A percentile compares a stretch with the other conserved stretches of the same genome.
Conservation (phyloP, 2,113 vertebrate species). For the Tragulus kanchil region DNA sequence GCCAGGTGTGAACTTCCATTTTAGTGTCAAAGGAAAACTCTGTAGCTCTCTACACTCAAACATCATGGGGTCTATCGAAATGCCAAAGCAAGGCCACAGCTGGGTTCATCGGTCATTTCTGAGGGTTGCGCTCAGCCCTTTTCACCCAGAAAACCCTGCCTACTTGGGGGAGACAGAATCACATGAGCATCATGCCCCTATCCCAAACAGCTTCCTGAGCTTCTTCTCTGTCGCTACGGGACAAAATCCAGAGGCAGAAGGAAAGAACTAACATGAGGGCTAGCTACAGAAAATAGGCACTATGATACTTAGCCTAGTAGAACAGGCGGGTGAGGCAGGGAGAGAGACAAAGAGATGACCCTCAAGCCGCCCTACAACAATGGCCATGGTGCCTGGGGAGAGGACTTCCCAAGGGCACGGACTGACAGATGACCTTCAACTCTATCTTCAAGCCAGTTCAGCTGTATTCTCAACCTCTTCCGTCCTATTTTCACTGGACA, state of each 20-base stretch:
- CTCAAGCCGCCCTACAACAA: neutral
- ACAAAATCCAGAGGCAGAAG: neutral
- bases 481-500: neutral
- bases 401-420: neutral
- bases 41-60: neutral
- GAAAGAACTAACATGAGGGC: neutral
- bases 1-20: neutral
- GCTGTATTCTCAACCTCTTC: neutral
- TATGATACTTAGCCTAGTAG: too few species aligned
- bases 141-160: neutral
- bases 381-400: neutral
- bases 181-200: neutral
- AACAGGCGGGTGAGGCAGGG: too few species aligned
- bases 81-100: neutral
- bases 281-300: neutral
- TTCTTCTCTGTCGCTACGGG: neutral
- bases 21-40: neutral
- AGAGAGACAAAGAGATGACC: neutral
- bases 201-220: neutral
- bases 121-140: neutral
- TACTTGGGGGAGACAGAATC: accelerated
- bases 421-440: neutral
- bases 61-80: neutral
- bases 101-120: neutral
- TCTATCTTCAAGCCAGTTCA: neutral